A percentile compares a stretch with the other conserved stretches of the same genome.
phyloP scores from a whole-genome alignment of 2,888 invertebrate species.

The Hermaeophaga mercurialis region DNA sequence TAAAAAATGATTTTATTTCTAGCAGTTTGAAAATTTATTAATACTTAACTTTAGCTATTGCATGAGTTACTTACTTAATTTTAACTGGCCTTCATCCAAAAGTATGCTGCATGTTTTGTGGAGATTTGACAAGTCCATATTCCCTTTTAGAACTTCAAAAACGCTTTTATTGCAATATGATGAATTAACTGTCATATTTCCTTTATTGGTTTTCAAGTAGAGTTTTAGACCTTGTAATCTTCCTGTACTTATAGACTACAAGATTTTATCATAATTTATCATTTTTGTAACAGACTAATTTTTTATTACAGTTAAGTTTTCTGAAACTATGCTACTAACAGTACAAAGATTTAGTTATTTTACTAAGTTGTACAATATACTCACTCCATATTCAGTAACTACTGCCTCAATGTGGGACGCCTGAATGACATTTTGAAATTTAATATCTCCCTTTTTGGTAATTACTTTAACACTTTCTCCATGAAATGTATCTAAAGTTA shows the following conservation, averaged over 20 bases:
- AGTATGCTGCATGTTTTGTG: conserved; percentile 49
- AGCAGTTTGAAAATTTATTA: conserved; percentile 1
- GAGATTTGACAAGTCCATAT: conserved; percentile 47
- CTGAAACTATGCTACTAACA: too few relatives aligned
- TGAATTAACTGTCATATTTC: conserved; percentile 47
- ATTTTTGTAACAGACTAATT: too few relatives aligned
- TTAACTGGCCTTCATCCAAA: conserved; percentile 45
- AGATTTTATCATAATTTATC: too few relatives aligned
- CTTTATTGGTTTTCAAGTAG: conserved; percentile 43
- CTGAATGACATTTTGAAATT: conserved; percentile 46
- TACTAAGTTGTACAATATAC: conserved; percentile 15
- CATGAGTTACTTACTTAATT: conserved; percentile 41
- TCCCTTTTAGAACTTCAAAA: conserved; percentile 46
- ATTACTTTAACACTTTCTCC: conserved; percentile 44
- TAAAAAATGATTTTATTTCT: conserved; percentile 38
- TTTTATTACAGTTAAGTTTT: too few relatives aligned
- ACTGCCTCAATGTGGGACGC: conserved; percentile 45
- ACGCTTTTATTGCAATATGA: conserved; percentile 48
- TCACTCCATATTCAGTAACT: conserved; percentile 45
- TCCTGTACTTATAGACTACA: conserved; percentile 48
- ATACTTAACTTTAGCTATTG: too few relatives aligned
- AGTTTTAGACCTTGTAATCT: conserved; percentile 47
- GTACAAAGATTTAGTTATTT: neutral
- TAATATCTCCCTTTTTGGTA: conserved; percentile 47
- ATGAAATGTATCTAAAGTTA: conserved; percentile 48